Evolutionary conservation across 23 tunicate species (phyloP), one percentile per base, ranked within the genome.

Genomic region (Phallusia fumigata): DNA sequence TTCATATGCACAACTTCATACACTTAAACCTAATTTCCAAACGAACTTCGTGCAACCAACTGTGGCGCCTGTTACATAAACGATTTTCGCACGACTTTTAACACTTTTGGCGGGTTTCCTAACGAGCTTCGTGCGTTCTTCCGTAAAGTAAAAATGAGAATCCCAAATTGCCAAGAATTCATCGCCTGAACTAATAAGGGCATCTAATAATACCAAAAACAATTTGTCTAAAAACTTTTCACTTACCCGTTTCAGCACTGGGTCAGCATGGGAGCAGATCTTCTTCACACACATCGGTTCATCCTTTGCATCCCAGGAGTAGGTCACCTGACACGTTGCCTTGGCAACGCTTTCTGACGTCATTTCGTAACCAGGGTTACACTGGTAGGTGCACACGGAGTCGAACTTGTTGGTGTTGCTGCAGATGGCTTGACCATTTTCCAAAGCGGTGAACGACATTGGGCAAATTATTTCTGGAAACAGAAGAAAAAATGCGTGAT

Each of bases 321-420:
- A 86, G 79, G 22, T 77, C 31, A 19, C 82, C 33, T 73, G 90
- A 35, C 65, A 69, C 21, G 32, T 79, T 47, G 87, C 88, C 75
- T 44, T 33, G 30, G 32, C 65, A 69, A 36, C 31, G 50, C 81
- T 80, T 32, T 19, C 30, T 72, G 45, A 32, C 52, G 82, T 64
- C 33, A 90, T 35, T 24, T 77, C 32, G 78, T 65, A 91, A 22
- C 96, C 96, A 32, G 73, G 47, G 53, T 83, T 31, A 74, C 96
- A 91, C 12, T n/a, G 52, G 78, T 81, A 83, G 0, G 33, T 64
- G 80, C 96, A 91, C 30, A 50, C 75, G 3, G 96, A 91, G 36
- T 79, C 88, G 83, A 86, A 91, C 31, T 73, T 65, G 87, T 91
- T 91, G 18, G 19, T 58, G 74, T 91, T 80, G 49, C 84, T 74